Conservation (phyloP, 2,888 invertebrate species). For the Anarsia innoxiella region DNA sequence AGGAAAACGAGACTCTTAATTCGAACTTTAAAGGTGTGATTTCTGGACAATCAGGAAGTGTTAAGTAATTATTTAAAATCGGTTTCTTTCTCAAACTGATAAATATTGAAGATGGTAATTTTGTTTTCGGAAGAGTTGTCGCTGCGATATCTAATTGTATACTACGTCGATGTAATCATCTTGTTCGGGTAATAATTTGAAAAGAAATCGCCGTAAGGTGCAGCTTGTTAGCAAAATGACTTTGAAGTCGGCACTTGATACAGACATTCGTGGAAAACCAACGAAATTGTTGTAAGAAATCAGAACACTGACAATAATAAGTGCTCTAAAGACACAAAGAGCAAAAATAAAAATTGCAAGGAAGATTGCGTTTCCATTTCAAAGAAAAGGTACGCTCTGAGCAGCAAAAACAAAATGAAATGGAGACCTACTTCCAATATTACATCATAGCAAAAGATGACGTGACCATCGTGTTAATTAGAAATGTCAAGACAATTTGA, state of each 20-base stretch:
- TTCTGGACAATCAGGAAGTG: slow-evolving; percentile 55
- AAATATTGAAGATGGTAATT: slow-evolving; percentile 36
- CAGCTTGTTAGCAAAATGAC: slow-evolving; percentile 8
- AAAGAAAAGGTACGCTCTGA: too few relatives aligned
- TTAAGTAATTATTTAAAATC: slow-evolving; percentile 63
- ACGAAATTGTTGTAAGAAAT: not conserved
- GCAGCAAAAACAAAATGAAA: not conserved
- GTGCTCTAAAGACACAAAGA: too few relatives aligned
- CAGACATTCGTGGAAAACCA: slow-evolving; percentile 3
- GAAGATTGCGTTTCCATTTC: too few relatives aligned
- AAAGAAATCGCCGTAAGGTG: slow-evolving; percentile 1
- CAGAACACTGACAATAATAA: too few relatives aligned
- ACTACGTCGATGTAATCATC: slow-evolving; percentile 13
- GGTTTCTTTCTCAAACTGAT: slow-evolving; percentile 33
- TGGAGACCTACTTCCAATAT: not conserved
- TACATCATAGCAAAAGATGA: not conserved
- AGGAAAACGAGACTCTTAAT: slow-evolving; percentile 60
- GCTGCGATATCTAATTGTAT: slow-evolving; percentile 24
- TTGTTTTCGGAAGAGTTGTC: slow-evolving; percentile 37
- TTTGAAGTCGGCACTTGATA: not conserved
- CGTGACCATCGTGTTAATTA: slow-evolving; percentile 1
- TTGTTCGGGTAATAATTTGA: slow-evolving; percentile 14
- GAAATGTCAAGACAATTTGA: not conserved
- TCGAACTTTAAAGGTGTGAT: slow-evolving; percentile 67
- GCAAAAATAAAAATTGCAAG: too few relatives aligned